Evolutionary conservation across 1,140 invertebrate species (phyloP).

Genomic region (Colletes latitarsis): DNA sequence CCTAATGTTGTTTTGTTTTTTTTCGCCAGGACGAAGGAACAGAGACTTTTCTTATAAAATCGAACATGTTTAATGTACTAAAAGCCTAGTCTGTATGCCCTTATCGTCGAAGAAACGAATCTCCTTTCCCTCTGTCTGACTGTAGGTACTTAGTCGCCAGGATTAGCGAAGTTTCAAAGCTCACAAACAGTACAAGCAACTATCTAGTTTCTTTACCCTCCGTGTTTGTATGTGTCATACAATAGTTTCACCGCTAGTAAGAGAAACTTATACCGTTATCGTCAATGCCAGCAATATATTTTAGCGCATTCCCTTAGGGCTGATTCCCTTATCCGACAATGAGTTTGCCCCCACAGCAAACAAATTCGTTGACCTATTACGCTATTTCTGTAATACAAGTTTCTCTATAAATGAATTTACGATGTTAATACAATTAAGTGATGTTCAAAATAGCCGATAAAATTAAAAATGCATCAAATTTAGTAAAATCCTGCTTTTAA

Average conservation of each 20-base stretch:
- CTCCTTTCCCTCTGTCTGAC: slow-evolving; percentile 1
- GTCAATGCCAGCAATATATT: slow-evolving; percentile 54
- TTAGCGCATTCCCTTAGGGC: slow-evolving; percentile 47
- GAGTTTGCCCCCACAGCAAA: slow-evolving; percentile 43
- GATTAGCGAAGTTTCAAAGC: slow-evolving; percentile 60
- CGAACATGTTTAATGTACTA: too few relatives aligned
- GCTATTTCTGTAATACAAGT: too few relatives aligned
- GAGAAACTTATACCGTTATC: slow-evolving; percentile 55
- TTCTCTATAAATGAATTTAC: too few relatives aligned
- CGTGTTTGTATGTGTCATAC: slow-evolving; percentile 13
- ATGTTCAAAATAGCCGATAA: too few relatives aligned
- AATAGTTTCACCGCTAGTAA: slow-evolving; percentile 23
- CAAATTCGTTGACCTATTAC: slow-evolving; percentile 27
- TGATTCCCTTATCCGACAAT: slow-evolving; percentile 47
- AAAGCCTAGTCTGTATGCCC: neutral
- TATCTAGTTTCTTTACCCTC: slow-evolving; percentile 47
- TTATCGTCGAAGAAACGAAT: slow-evolving; percentile 7
- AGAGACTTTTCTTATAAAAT: too few relatives aligned
- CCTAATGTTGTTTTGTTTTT: too few relatives aligned
- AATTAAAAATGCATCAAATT: too few relatives aligned
- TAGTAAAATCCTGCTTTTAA: too few relatives aligned
- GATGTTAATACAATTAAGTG: too few relatives aligned
- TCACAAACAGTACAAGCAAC: slow-evolving; percentile 37
- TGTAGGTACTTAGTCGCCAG: slow-evolving; percentile 28
- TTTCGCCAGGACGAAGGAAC: too few relatives aligned